Conservation (phyloP, 2,888 invertebrate genomes). For the Noctuana brunneofusca region DNA sequence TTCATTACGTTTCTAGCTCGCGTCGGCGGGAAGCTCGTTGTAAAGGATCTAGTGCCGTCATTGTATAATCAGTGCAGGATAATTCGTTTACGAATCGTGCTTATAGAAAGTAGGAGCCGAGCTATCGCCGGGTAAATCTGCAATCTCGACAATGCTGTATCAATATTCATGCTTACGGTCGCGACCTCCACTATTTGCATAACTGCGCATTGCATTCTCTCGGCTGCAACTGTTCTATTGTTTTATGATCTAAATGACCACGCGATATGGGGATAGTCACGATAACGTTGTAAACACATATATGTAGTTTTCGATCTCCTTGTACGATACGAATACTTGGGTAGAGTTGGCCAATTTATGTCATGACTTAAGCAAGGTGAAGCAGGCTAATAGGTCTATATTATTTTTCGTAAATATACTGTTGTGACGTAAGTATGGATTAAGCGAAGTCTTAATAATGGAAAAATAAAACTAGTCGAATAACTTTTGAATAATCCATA, state of each 20-base stretch:
- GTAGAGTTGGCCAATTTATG: constrained; percentile 23
- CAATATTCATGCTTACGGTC: constrained; percentile 81
- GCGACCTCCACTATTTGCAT: constrained; percentile 80
- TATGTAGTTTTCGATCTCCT: constrained; percentile 53
- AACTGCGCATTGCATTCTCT: constrained; percentile 78
- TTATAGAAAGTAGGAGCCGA: constrained; percentile 65
- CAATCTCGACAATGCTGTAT: constrained; percentile 79
- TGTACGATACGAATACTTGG: constrained; percentile 43
- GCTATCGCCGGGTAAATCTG: constrained; percentile 72
- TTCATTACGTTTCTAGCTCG: constrained; percentile 37
- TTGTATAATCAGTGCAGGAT: constrained; percentile 65
- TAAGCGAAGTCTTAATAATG: neutral
- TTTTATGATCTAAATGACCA: constrained; percentile 82
- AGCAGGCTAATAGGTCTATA: neutral
- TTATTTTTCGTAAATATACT: neutral
- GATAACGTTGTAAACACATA: constrained; percentile 73
- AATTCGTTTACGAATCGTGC: constrained; percentile 75
- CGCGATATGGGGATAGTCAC: constrained; percentile 75
- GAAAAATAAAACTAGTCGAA: constrained; percentile 22
- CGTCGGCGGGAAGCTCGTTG: constrained; percentile 27
- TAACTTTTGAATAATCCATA: constrained; percentile 40
- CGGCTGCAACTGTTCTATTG: constrained; percentile 79
- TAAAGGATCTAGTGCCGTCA: constrained; percentile 56
- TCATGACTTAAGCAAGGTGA: constrained; percentile 20
- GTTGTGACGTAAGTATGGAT: neutral